Evolutionary conservation across 2,113 vertebrate species (phyloP).

Genomic region (Rhabdomys dilectus): DNA sequence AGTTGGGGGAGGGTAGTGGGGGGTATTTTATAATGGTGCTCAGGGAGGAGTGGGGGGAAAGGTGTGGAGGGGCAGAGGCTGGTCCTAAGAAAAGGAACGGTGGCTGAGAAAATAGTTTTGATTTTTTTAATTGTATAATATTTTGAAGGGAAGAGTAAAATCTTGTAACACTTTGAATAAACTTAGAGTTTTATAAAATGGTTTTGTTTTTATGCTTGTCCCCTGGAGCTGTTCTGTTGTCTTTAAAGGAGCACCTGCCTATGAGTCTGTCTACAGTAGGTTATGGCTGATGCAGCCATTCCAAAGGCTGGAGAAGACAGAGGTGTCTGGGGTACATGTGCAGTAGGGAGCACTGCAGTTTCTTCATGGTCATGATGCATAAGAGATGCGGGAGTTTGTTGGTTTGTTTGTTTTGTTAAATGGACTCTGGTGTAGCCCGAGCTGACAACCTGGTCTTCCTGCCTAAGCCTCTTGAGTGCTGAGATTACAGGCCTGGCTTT

Average conservation of each 20-base stretch:
- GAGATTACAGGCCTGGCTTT: not conserved
- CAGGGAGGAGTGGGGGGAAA: not conserved
- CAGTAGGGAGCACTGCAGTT: slow-evolving; percentile 6
- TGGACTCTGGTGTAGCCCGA: not conserved
- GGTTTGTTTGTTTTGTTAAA: not conserved
- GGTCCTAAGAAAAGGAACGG: slow-evolving; percentile 55
- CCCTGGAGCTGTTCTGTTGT: not conserved
- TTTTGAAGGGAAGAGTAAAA: slow-evolving; percentile 82
- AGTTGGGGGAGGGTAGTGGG: not conserved
- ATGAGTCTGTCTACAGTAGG: not conserved
- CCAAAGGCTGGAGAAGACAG: not conserved
- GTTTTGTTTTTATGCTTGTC: slow-evolving; percentile 65
- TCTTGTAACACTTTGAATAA: slow-evolving; percentile 89
- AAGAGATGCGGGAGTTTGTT: not conserved
- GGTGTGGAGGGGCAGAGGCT: slow-evolving; percentile 16
- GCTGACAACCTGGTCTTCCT: not conserved
- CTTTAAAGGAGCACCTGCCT: slow-evolving; percentile 9
- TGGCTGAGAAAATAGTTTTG: slow-evolving; percentile 64
- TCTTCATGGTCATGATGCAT: not conserved
- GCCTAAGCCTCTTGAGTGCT: not conserved
- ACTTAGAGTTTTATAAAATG: slow-evolving; percentile 79
- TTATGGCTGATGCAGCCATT: not conserved
- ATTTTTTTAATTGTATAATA: slow-evolving; percentile 82
- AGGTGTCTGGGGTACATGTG: not conserved
- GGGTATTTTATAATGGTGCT: slow-evolving; percentile 62